Conservation (phyloP, 2,797 vertebrate genomes). For the Sparidentex hasta region DNA sequence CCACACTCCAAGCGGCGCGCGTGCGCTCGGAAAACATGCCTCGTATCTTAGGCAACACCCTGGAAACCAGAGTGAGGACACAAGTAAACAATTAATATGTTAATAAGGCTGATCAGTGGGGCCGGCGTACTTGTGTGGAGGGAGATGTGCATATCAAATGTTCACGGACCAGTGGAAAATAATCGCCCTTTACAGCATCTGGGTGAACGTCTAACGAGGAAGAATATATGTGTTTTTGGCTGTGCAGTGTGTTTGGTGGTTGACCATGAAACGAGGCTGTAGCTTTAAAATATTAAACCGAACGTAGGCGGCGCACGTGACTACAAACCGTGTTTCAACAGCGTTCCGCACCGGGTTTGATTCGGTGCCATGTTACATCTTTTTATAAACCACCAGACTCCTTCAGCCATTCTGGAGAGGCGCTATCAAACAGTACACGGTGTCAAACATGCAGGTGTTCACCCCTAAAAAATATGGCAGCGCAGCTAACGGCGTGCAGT, state of each 20-base stretch:
- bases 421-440: slow-evolving; percentile 70
- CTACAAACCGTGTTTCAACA: slow-evolving; percentile 36
- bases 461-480: slow-evolving; percentile 71
- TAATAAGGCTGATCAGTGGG: slow-evolving; percentile 77
- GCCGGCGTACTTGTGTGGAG: slow-evolving; percentile 50
- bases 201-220: slow-evolving; percentile 13
- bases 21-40: slow-evolving; percentile 51
- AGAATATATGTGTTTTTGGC: slow-evolving; percentile 18
- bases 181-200: slow-evolving; percentile 29
- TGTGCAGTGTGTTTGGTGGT: slow-evolving; percentile 16
- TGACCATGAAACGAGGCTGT: slow-evolving; percentile 29
- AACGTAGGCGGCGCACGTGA: slow-evolving; percentile 23
- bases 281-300: slow-evolving; percentile 31
- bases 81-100: slow-evolving; percentile 84
- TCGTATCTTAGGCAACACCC: slow-evolving; percentile 73
- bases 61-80: slow-evolving; percentile 76
- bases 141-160: slow-evolving; percentile 51
- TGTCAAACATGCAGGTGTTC: slow-evolving; percentile 78
- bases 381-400: slow-evolving; percentile 55
- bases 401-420: slow-evolving; percentile 67
- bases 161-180: slow-evolving; percentile 42
- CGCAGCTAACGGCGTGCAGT: slow-evolving; percentile 72
- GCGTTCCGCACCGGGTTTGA: slow-evolving; percentile 44
- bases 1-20: slow-evolving; percentile 15
- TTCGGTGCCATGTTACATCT: slow-evolving; percentile 68